These are phyloP conservation scores for Henicopernis longicauda DNA, from an alignment of 2,113 vertebrate genomes.

Conservation along the genomic window DNA sequence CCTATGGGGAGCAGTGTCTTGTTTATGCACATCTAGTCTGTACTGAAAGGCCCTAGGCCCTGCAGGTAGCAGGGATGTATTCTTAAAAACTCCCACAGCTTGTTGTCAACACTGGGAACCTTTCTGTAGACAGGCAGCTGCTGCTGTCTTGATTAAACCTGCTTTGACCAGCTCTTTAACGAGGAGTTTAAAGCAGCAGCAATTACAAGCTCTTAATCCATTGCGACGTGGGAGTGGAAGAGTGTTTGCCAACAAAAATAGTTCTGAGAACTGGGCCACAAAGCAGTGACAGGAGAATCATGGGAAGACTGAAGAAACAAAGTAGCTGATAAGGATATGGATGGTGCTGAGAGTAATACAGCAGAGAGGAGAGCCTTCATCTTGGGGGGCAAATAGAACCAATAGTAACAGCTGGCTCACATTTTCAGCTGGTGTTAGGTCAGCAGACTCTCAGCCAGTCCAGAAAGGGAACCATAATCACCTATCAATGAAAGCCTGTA, in stretches of 20 bases:
- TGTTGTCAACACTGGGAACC: neutral
- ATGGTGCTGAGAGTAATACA: neutral
- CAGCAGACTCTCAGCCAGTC: neutral
- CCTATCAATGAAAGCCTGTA: neutral
- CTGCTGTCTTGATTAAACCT: neutral
- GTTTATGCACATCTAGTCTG: neutral
- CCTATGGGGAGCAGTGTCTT: neutral
- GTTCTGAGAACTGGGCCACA: conserved; percentile 3
- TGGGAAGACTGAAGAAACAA: neutral
- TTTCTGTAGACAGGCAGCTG: neutral
- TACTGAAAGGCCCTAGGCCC: neutral
- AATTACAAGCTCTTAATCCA: conserved; percentile 37
- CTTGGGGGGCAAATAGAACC: neutral
- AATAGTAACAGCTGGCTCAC: neutral
- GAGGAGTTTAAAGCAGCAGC: neutral
- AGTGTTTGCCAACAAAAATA: neutral
- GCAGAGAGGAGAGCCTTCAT: neutral
- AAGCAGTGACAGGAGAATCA: neutral
- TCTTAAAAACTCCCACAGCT: neutral
- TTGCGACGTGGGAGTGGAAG: neutral
- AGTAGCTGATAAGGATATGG: neutral
- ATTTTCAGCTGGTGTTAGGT: neutral
- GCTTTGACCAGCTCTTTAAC: neutral
- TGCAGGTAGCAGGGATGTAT: neutral
- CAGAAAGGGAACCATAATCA: neutral